A percentile compares a stretch with the other conserved stretches of the same genome.
These are phyloP conservation scores for Disparrhopalites patrizii DNA, from an alignment of 2,888 invertebrate genomes.

Conservation along the genomic window DNA sequence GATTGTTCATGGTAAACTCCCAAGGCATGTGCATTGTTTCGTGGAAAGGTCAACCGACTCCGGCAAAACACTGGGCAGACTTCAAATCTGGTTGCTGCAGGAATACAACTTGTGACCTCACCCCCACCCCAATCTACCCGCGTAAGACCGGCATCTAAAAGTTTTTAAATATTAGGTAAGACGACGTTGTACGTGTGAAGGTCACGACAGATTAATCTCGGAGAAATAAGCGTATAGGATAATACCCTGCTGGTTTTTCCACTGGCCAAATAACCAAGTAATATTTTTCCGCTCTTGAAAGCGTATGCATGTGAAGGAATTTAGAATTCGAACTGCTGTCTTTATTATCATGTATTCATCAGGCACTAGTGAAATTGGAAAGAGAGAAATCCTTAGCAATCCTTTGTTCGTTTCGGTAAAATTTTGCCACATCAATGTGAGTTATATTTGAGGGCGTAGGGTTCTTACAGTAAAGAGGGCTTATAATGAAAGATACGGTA, in stretches of 20 bases:
- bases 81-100: conserved; percentile 61
- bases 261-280: conserved; percentile 65
- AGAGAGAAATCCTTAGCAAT: too few species aligned
- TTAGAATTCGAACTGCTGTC: conserved; percentile 60
- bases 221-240: too few species aligned
- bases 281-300: conserved; percentile 63
- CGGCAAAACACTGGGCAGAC: conserved; percentile 63
- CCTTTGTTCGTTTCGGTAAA: too few species aligned
- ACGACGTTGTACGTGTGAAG: too few species aligned
- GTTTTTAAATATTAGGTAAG: background rate
- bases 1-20: conserved; percentile 79
- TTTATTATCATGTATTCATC: conserved; percentile 59
- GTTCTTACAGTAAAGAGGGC: conserved; percentile 59
- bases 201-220: too few species aligned
- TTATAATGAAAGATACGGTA: conserved; percentile 64
- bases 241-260: conserved; percentile 59
- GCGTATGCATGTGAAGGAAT: conserved; percentile 63
- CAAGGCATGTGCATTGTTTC: conserved; percentile 75
- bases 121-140: conserved; percentile 68
- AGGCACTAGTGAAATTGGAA: conserved; percentile 57
- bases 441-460: too few species aligned
- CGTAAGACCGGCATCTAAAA: conserved; percentile 68
- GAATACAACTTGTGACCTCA: conserved; percentile 69
- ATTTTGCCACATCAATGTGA: too few species aligned
- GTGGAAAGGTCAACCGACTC: conserved; percentile 63